Base-by-base conservation (phyloP, 2,888 invertebrate species). In the Euzetes globulus region DNA sequence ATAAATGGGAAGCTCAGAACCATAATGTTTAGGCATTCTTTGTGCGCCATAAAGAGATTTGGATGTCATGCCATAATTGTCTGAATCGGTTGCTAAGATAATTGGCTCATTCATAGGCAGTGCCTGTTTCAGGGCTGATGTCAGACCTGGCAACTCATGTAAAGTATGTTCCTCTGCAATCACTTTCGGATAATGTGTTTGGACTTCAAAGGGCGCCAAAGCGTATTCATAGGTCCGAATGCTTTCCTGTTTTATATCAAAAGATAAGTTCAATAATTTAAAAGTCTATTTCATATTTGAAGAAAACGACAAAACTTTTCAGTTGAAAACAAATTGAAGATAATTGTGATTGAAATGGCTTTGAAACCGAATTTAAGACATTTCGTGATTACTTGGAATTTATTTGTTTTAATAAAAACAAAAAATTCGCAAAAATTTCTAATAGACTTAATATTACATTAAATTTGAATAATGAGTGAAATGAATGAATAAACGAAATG, bases 161-260 rank as follows among this genome's bases (percentile, higher is more conserved):
- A 65, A n/a, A n/a, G 63, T 65, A 19, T 65, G 63, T 22, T 65
- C 63, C 33, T 65, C 63, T 33, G 63, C 63, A 37, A 65, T 65
- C n/a, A 65, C 37, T 37, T 22, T 33, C 37, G 63, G 63, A 0
- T 19, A 11, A 65, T 65, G 63, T 4, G 29, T 17, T 37, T 37
- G 63, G 11, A 65, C 63, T 65, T 65, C 63, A 37, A 65, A 29
- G 19, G 63, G 63, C 29, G 63, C 63, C 15, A 65, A 65, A 65
- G 37, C 37, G 37, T 65, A 65, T 37, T 65, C 63, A 65, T 65
- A 65, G 29, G 33, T 33, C 15, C 29, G 29, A 19, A 65, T 7
- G 15, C 37, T 65, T 37, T 65, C 63, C 63, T 65, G 19, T 33
- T 33, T 13, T 19, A 52, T 41, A 52, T 52, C n/a, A 52, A 19